A percentile compares a stretch with the other conserved stretches of the same genome.
These are phyloP conservation scores for Pocillopora grandis DNA, from an alignment of 92 coral and sea anemone genomes.

Conservation along the genomic window DNA sequence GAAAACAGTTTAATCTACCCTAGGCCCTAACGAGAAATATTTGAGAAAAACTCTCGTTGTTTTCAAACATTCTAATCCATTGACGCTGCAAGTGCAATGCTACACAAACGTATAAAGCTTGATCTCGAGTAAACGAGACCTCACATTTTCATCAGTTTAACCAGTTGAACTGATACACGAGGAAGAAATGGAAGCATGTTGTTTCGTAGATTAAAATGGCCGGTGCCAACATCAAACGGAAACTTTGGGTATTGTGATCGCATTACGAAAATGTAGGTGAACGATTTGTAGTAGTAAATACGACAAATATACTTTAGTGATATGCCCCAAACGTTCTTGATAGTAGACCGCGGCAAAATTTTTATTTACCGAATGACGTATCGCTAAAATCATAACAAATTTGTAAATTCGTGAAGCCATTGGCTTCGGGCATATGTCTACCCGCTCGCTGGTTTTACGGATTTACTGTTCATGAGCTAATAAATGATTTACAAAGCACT, in stretches of 20 bases:
- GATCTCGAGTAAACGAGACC: background rate
- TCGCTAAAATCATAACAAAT: constrained; percentile 24
- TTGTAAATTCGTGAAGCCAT: constrained; percentile 24
- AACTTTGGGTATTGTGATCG: constrained; percentile 22
- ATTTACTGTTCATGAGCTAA: constrained; percentile 25
- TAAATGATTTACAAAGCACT: constrained; percentile 30
- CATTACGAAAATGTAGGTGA: background rate
- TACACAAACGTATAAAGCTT: background rate
- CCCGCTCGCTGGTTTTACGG: constrained; percentile 35
- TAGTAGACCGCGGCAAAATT: constrained; percentile 28
- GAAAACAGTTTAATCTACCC: constrained; percentile 62
- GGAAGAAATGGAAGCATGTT: background rate
- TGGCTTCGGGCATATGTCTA: constrained; percentile 38
- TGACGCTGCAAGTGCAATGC: background rate
- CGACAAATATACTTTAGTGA: background rate
- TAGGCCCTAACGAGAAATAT: constrained; percentile 68
- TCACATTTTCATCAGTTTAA: background rate
- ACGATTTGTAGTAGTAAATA: background rate
- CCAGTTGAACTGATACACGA: background rate
- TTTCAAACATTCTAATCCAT: constrained; percentile 43
- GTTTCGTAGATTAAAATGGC: background rate
- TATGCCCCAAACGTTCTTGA: background rate
- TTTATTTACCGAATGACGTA: constrained; percentile 35
- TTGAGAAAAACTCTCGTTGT: constrained; percentile 51
- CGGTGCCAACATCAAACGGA: constrained; percentile 3